These are phyloP conservation scores for Sternotherus odoratus DNA, from an alignment of 2,797 vertebrate species.

Conservation along the genomic window DNA sequence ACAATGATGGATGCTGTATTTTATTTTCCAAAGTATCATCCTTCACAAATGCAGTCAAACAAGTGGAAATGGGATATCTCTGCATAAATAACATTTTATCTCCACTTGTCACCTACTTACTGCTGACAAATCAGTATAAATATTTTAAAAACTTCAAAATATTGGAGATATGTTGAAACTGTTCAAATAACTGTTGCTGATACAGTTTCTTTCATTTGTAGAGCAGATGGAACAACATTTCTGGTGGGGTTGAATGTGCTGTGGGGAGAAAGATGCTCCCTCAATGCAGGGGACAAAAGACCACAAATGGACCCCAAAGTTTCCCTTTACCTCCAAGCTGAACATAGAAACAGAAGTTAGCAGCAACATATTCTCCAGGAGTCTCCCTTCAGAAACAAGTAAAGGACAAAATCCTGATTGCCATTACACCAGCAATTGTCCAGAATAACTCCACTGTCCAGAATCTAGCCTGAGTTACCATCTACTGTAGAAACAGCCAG, in stretches of 20 bases:
- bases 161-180: conserved; percentile 6
- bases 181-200: background rate
- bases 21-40: conserved; percentile 41
- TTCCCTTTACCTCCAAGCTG: background rate
- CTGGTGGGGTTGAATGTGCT: background rate
- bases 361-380: background rate
- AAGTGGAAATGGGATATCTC: conserved; percentile 59
- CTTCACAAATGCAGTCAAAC: conserved; percentile 57
- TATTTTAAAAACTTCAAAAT: conserved; percentile 41
- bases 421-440: accelerated
- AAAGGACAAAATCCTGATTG: background rate
- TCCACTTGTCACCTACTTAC: conserved; percentile 34
- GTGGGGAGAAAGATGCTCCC: background rate
- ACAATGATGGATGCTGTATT: conserved; percentile 43
- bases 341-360: background rate
- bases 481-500: background rate
- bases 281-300: background rate
- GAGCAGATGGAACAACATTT: background rate
- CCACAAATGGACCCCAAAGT: background rate
- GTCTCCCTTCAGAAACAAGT: background rate
- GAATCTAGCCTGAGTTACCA: background rate
- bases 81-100: conserved; percentile 63
- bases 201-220: background rate
- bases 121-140: conserved; percentile 63
- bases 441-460: background rate